phyloP scores from a whole-genome alignment of 2,888 invertebrate species.

The Scaptomyza tumidula region DNA sequence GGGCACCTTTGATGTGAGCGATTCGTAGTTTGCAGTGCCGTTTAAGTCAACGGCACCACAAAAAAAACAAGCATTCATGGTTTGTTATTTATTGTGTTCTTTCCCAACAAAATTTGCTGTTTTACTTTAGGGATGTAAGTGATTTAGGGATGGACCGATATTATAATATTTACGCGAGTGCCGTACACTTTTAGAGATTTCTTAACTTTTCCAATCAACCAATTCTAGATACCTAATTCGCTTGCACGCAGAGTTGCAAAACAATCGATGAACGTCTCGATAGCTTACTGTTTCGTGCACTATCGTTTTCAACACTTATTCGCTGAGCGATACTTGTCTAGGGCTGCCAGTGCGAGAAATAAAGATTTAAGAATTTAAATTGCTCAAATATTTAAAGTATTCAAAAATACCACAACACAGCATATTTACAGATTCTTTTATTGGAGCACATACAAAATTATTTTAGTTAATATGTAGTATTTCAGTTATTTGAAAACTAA shows the following conservation, averaged over 20 bases:
- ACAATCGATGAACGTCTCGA: slow-evolving; percentile 43
- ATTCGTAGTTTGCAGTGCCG: slow-evolving; percentile 60
- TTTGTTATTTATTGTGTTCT: slow-evolving; percentile 1
- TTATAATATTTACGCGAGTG: slow-evolving; percentile 40
- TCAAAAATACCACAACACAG: too few species aligned
- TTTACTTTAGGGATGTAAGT: slow-evolving; percentile 48
- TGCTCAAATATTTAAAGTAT: background rate
- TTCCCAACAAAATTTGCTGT: slow-evolving; percentile 41
- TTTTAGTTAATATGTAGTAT: slow-evolving; percentile 41
- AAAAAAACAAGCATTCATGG: slow-evolving; percentile 77
- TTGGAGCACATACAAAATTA: background rate
- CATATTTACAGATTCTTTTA: slow-evolving; percentile 5
- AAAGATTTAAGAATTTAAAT: background rate
- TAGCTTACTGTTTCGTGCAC: background rate
- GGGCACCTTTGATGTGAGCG: slow-evolving; percentile 70
- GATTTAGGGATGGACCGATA: slow-evolving; percentile 64
- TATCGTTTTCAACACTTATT: slow-evolving; percentile 4
- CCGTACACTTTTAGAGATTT: slow-evolving; percentile 52
- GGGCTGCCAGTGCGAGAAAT: slow-evolving; percentile 9
- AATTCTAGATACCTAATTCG: slow-evolving; percentile 45
- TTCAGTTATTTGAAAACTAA: slow-evolving; percentile 57
- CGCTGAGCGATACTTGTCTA: background rate
- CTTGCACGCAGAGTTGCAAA: slow-evolving; percentile 39
- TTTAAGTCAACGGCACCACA: slow-evolving; percentile 73
- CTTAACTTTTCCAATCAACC: slow-evolving; percentile 38